phyloP scores from a whole-genome alignment of 2,888 invertebrate species.

The Lysandra coridon region DNA sequence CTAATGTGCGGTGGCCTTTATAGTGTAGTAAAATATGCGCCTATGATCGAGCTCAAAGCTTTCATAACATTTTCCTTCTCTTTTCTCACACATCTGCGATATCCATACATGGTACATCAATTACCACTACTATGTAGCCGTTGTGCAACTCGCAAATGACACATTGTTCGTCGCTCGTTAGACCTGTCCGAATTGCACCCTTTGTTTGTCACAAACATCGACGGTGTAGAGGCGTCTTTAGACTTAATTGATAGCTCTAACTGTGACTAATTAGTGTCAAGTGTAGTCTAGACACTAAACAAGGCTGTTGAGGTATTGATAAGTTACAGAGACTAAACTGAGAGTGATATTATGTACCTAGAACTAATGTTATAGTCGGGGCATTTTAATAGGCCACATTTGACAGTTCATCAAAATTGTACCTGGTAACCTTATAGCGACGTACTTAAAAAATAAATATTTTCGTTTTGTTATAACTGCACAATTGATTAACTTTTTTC shows the following conservation, averaged over 20 bases:
- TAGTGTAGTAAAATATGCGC: too few species aligned
- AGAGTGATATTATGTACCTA: neutral
- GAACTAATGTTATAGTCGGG: too few species aligned
- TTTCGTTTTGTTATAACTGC: too few species aligned
- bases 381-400: too few species aligned
- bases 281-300: neutral
- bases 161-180: constrained; percentile 63
- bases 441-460: too few species aligned
- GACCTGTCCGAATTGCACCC: constrained; percentile 13
- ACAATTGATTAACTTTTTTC: too few species aligned
- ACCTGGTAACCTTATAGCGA: too few species aligned
- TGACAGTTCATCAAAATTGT: too few species aligned
- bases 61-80: too few species aligned
- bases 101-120: neutral
- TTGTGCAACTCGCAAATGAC: constrained; percentile 72
- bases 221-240: neutral
- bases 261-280: neutral
- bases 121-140: constrained; percentile 66
- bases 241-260: neutral
- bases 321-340: neutral
- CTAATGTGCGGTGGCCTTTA: too few species aligned
- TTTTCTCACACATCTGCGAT: neutral
- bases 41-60: too few species aligned
- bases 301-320: neutral
- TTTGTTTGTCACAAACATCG: constrained; percentile 5